A percentile compares a stretch with the other conserved stretches of the same genome.
phyloP scores from a whole-genome alignment of 1,140 invertebrate genomes.

The Gyrodactylus bullatarudis region DNA sequence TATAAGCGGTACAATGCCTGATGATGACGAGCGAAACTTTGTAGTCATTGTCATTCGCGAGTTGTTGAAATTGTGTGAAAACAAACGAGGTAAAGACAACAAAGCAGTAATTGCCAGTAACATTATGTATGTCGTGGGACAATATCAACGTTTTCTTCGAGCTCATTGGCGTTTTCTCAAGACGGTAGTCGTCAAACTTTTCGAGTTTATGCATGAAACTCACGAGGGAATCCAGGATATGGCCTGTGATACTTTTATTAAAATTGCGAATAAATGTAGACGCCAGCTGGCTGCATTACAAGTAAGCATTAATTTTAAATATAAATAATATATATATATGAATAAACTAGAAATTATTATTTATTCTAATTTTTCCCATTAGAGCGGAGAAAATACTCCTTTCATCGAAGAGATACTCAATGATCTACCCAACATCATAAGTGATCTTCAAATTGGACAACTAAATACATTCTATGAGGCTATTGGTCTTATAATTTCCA shows the following conservation, averaged over 20 bases:
- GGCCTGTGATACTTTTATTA: constrained; percentile 99
- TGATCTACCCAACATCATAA: constrained; percentile 82
- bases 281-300: constrained; percentile 48
- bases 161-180: constrained; percentile 99
- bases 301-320: neutral
- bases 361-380: constrained; percentile 31
- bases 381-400: constrained; percentile 61
- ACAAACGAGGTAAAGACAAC: constrained; percentile 97
- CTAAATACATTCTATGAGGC: constrained; percentile 99
- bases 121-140: constrained; percentile 99
- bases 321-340: neutral
- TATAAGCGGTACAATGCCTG: constrained; percentile 88
- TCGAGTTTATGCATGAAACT: constrained; percentile 99
- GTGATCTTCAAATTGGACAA: constrained; percentile 85
- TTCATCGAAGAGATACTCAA: constrained; percentile 94
- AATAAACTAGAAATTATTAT: constrained; percentile 12
- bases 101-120: constrained; percentile 98
- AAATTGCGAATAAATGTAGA: constrained; percentile 93
- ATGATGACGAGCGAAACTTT: constrained; percentile 96
- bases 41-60: constrained; percentile 85
- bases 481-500: constrained; percentile 90
- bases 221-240: constrained; percentile 93
- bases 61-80: constrained; percentile 78
- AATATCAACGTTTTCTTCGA: constrained; percentile 83
- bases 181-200: constrained; percentile 96